A percentile compares a stretch with the other conserved stretches of the same genome.
Evolutionary conservation across 2,113 vertebrate species (phyloP).

Genomic region (Capreolus pygargus): DNA sequence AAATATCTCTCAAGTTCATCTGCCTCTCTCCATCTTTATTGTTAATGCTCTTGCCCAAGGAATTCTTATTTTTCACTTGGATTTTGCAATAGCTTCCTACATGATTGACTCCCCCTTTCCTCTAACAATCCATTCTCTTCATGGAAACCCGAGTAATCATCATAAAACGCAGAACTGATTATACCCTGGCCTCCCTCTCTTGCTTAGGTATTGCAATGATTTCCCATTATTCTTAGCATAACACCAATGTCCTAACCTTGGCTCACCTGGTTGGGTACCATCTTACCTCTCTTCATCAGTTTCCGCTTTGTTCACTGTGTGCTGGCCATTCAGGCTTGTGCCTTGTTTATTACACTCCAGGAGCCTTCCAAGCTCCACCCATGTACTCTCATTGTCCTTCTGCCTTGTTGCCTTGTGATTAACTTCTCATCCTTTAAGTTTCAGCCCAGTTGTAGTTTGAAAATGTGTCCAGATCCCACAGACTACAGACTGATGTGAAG

Average conservation of each 20-base stretch:
- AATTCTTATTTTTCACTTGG: slow-evolving; percentile 13
- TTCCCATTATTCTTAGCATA: not conserved
- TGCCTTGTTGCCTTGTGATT: not conserved
- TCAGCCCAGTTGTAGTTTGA: not conserved
- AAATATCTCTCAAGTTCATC: not conserved
- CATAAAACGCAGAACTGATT: slow-evolving; percentile 34
- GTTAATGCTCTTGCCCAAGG: not conserved
- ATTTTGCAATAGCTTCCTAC: not conserved
- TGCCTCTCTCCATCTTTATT: not conserved
- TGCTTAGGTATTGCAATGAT: not conserved
- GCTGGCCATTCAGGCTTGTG: not conserved
- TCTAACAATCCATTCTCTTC: slow-evolving; percentile 12
- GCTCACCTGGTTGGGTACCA: not conserved
- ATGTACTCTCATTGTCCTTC: not conserved
- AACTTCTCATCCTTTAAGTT: not conserved
- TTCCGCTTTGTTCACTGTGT: not conserved
- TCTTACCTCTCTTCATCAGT: not conserved
- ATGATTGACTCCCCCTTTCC: not conserved
- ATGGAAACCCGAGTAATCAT: not conserved
- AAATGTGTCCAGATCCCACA: not conserved
- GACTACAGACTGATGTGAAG: not conserved
- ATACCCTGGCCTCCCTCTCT: not conserved
- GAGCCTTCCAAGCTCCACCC: accelerated
- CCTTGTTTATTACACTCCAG: not conserved
- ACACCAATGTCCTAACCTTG: not conserved